phyloP scores from a whole-genome alignment of 23 tunicate genomes.

The Botrylloides violaceus region DNA sequence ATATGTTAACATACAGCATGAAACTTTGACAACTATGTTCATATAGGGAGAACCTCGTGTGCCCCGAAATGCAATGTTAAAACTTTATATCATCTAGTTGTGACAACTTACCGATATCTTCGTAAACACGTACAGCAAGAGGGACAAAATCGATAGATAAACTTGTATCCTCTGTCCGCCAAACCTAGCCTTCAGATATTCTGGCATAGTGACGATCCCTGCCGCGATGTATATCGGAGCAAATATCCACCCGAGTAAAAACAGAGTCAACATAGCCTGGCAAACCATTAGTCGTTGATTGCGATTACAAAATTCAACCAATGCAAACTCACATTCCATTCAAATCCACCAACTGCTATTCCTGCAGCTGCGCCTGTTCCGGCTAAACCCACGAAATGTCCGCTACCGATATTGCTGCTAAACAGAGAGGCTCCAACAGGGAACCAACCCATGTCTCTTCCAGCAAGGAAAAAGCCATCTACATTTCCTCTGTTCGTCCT shows the following conservation, averaged over 20 bases:
- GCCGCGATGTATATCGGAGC: constrained; percentile 88
- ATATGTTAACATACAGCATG: too few species aligned
- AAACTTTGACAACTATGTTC: too few species aligned
- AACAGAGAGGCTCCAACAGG: constrained; percentile 96
- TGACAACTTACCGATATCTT: constrained; percentile 71
- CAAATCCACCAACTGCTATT: constrained; percentile 96
- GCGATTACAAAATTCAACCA: background rate
- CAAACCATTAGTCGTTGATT: background rate
- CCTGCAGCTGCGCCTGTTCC: constrained; percentile 99
- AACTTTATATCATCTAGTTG: too few species aligned
- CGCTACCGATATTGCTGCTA: constrained; percentile 93
- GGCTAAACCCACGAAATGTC: constrained; percentile 92
- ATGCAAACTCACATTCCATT: constrained; percentile 79
- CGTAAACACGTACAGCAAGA: constrained; percentile 86
- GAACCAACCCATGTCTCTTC: constrained; percentile 78
- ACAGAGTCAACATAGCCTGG: constrained; percentile 77
- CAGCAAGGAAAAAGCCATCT: constrained; percentile 90
- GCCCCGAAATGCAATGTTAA: too few species aligned
- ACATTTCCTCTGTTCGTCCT: constrained; percentile 70
- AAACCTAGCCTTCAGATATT: constrained; percentile 81
- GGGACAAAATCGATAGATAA: constrained; percentile 81
- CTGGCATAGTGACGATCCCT: constrained; percentile 94
- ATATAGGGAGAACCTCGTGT: too few species aligned
- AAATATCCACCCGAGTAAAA: constrained; percentile 96
- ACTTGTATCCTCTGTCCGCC: constrained; percentile 92